Percentiles rank a stretch among this genome's conserved stretches.
Evolutionary conservation across 2,888 invertebrate genomes (phyloP).

Genomic region (Ennomos quercinarius): DNA sequence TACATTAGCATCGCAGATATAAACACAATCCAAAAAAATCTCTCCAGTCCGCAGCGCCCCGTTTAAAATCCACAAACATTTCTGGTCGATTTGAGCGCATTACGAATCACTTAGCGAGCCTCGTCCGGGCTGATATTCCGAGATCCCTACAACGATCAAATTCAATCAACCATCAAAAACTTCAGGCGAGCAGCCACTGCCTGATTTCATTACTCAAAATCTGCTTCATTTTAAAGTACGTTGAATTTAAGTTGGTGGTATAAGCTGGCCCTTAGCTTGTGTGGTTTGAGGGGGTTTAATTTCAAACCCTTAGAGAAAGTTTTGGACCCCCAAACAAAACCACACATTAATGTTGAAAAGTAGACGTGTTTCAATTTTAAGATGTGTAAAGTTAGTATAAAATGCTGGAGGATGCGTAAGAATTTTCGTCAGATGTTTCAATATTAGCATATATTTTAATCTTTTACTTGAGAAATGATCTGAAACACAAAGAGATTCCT

Average conservation of each 20-base stretch:
- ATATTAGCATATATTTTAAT: too few relatives aligned
- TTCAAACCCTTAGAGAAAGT: slow-evolving; percentile 13
- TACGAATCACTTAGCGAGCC: slow-evolving; percentile 43
- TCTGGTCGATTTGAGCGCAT: slow-evolving; percentile 42
- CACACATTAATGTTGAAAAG: slow-evolving; percentile 2
- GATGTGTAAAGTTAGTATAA: too few relatives aligned
- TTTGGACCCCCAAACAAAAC: slow-evolving; percentile 10
- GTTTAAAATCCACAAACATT: slow-evolving; percentile 38
- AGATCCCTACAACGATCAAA: slow-evolving; percentile 29
- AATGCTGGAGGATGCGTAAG: too few relatives aligned
- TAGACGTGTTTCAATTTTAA: neutral
- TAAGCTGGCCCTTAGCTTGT: neutral
- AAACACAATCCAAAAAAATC: slow-evolving; percentile 12
- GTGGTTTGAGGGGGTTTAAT: slow-evolving; percentile 10
- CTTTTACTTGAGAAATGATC: too few relatives aligned
- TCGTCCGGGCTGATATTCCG: slow-evolving; percentile 28
- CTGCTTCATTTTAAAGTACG: slow-evolving; percentile 15
- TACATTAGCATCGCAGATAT: too few relatives aligned
- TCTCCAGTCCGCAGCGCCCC: slow-evolving; percentile 30
- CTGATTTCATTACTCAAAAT: slow-evolving; percentile 23
- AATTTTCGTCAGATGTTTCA: too few relatives aligned
- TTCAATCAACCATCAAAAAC: slow-evolving; percentile 30
- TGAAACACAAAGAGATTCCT: too few relatives aligned
- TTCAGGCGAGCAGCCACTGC: slow-evolving; percentile 15
- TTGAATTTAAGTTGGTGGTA: neutral